Base-by-base conservation (phyloP, 2,113 vertebrate species). In the Microcebus lehilahytsara region DNA sequence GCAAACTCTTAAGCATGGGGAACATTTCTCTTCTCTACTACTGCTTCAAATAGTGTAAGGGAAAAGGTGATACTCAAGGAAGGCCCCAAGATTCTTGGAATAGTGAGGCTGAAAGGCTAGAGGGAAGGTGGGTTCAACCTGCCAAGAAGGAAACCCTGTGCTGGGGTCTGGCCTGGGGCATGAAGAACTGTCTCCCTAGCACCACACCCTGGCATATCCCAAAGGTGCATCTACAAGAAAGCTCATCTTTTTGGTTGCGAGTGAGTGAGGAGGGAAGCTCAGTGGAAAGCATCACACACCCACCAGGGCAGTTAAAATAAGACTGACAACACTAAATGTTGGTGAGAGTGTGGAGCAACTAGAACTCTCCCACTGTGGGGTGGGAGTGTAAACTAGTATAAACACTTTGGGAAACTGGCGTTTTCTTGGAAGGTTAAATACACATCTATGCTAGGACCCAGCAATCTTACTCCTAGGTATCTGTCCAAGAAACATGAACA, bases 341-440 rank as follows among this genome's bases (percentile, higher is more conserved):
- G 13, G 25, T 62, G 14, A 85, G 42, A 17, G 23, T n/a, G 11
- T 11, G 16, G n/a, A 95, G 64, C 75, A 89, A 79, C 53, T 8
- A 0, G 56, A 88, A 60, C 56, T 30, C 86, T 62, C 60, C 22
- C 71, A 81, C 1, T 17, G 32, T 46, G 37, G 51, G 64, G 58
- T 16, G 6, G 42, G 60, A 78, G 14, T 51, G 12, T 56, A 83
- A 92, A 93, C 62, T 20, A 13, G 85, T 13, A n/a, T 9, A 71
- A 40, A 83, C n/a, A 34, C 37, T 66, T 80, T 16, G 84, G 94
- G 77, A 78, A 51, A 90, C 4, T n/a, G 51, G 58, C 8, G 51
- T 60, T 89, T 77, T 77, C 42, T 77, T 91, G 58, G 72, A 78
- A 85, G 87, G 49, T 83, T 93, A 96, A 79, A 75, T 6, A 69